Conservation (phyloP, 2,797 vertebrate genomes). For the Mionectes olivaceus region DNA sequence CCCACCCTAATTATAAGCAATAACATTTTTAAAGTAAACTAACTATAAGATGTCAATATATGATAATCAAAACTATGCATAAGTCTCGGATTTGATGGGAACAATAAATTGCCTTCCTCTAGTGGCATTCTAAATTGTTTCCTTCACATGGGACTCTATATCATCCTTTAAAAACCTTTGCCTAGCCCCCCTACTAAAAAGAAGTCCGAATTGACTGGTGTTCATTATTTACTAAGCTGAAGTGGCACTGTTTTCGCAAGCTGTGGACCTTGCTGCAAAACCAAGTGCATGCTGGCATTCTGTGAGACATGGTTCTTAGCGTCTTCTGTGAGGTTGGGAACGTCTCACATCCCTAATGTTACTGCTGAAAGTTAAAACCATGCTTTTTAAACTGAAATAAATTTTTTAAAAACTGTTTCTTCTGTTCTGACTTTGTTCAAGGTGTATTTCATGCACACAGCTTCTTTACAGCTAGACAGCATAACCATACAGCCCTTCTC, state of each 20-base stretch:
- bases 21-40: background rate
- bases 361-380: background rate
- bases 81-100: background rate
- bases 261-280: background rate
- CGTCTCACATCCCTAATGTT: background rate
- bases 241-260: background rate
- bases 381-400: background rate
- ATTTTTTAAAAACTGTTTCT: background rate
- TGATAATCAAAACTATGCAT: background rate
- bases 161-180: background rate
- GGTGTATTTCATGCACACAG: background rate
- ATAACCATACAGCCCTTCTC: background rate
- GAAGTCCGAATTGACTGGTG: background rate
- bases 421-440: background rate
- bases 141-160: background rate
- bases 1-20: background rate
- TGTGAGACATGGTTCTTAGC: background rate
- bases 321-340: background rate
- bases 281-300: too few relatives aligned
- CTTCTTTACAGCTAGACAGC: background rate
- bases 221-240: background rate
- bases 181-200: background rate
- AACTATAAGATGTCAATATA: slow-evolving; percentile 8
- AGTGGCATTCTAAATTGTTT: background rate
- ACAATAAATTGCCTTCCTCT: background rate